Percentiles rank a stretch among this genome's conserved stretches.
Conservation (phyloP, 2,797 vertebrate genomes). For the Petrocephalus schoutedeni region DNA sequence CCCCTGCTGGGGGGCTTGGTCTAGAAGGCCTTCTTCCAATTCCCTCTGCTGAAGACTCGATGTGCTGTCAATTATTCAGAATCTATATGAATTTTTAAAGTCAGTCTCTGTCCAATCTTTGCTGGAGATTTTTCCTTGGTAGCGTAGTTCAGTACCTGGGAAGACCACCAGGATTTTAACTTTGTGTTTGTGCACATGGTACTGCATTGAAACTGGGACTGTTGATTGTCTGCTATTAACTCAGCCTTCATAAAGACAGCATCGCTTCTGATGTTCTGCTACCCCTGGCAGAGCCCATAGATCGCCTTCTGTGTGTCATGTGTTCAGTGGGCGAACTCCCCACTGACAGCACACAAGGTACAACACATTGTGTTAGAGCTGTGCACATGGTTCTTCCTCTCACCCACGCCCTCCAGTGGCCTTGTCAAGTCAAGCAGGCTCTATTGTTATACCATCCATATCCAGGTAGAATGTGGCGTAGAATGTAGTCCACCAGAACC, state of each 20-base stretch:
- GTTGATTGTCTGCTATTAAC: not conserved
- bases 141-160: conserved; percentile 17
- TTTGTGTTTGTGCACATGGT: not conserved
- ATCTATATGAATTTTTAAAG: conserved; percentile 63
- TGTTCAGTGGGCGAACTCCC: not conserved
- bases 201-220: not conserved
- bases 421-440: not conserved
- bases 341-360: not conserved
- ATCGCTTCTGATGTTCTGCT: not conserved
- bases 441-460: not conserved
- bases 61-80: conserved; percentile 62
- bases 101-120: conserved; percentile 34
- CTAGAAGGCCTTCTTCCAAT: not conserved
- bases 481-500: not conserved
- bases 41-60: conserved; percentile 48
- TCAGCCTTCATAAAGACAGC: not conserved
- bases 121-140: conserved; percentile 23
- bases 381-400: not conserved
- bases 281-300: not conserved
- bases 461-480: not conserved
- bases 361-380: not conserved
- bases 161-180: conserved; percentile 33
- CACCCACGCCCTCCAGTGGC: not conserved
- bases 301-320: not conserved
- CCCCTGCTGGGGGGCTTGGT: not conserved